A percentile compares a stretch with the other conserved stretches of the same genome.
Evolutionary conservation across 2,113 vertebrate species (phyloP).

Genomic region (Cichladusa arquata): DNA sequence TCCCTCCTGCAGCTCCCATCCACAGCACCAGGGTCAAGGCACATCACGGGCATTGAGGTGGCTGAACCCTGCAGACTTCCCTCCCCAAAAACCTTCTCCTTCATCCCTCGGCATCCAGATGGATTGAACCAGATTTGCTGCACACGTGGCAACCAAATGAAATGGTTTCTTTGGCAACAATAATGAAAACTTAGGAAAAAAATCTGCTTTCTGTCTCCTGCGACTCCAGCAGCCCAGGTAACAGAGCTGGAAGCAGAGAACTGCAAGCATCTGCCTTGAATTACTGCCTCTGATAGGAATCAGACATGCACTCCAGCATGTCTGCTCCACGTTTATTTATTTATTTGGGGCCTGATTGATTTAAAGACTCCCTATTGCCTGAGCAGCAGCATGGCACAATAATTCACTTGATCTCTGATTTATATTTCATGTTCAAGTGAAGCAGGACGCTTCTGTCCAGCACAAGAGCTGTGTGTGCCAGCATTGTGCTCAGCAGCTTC

Average conservation of each 20-base stretch:
- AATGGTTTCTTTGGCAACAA: slow-evolving; percentile 61
- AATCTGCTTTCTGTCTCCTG: slow-evolving; percentile 8
- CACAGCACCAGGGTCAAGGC: accelerated
- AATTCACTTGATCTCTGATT: slow-evolving; percentile 60
- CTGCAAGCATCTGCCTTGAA: slow-evolving; percentile 39
- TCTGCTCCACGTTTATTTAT: slow-evolving; percentile 54
- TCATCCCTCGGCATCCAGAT: not conserved
- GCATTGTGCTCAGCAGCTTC: not conserved
- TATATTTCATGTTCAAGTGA: slow-evolving; percentile 33
- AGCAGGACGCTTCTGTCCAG: slow-evolving; percentile 8
- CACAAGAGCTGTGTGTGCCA: not conserved
- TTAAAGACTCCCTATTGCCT: slow-evolving; percentile 57
- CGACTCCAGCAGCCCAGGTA: slow-evolving; percentile 43
- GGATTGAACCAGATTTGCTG: not conserved
- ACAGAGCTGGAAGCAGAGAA: not conserved
- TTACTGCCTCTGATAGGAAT: slow-evolving; percentile 58
- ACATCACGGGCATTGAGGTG: accelerated
- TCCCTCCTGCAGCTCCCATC: not conserved
- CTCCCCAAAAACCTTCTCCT: not conserved
- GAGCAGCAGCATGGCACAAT: slow-evolving; percentile 41
- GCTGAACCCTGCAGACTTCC: not conserved
- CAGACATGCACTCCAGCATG: slow-evolving; percentile 48
- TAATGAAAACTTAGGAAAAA: not conserved
- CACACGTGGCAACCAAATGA: slow-evolving; percentile 46
- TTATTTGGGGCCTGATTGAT: slow-evolving; percentile 60